Conservation (phyloP, 2,888 invertebrate genomes). For the Phengaris alcon region DNA sequence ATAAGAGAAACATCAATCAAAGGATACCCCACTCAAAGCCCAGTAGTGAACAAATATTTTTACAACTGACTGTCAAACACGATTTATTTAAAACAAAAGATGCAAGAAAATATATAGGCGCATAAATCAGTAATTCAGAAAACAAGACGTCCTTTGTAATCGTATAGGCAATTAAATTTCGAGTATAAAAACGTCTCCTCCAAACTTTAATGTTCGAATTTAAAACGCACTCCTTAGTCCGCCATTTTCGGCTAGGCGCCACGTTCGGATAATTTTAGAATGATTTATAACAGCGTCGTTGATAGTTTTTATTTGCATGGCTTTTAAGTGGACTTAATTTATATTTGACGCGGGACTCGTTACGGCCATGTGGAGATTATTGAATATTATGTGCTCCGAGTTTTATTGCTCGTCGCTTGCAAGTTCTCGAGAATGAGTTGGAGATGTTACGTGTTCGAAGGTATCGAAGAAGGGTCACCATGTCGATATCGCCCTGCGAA, state of each 20-base stretch:
- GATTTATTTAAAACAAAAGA: constrained; percentile 40
- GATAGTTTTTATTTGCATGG: constrained; percentile 57
- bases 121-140: constrained; percentile 72
- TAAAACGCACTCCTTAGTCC: constrained; percentile 41
- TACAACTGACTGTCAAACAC: constrained; percentile 48
- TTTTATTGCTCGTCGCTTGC: neutral
- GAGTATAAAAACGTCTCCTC: constrained; percentile 60
- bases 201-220: constrained; percentile 37
- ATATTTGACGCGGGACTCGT: constrained; percentile 36
- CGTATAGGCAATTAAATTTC: constrained; percentile 72
- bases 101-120: constrained; percentile 45
- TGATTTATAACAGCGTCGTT: constrained; percentile 60
- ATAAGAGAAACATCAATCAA: constrained; percentile 33
- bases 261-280: constrained; percentile 60
- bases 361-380: constrained; percentile 30
- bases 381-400: neutral
- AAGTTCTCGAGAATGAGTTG: neutral
- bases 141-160: constrained; percentile 77
- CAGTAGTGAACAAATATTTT: constrained; percentile 66
- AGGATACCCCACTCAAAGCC: constrained; percentile 36
- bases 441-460: neutral
- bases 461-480: constrained; percentile 1
- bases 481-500: neutral
- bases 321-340: constrained; percentile 47
- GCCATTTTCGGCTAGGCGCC: constrained; percentile 54